Base-by-base conservation (phyloP, 2,113 vertebrate species). In the Sclerurus mexicanus region DNA sequence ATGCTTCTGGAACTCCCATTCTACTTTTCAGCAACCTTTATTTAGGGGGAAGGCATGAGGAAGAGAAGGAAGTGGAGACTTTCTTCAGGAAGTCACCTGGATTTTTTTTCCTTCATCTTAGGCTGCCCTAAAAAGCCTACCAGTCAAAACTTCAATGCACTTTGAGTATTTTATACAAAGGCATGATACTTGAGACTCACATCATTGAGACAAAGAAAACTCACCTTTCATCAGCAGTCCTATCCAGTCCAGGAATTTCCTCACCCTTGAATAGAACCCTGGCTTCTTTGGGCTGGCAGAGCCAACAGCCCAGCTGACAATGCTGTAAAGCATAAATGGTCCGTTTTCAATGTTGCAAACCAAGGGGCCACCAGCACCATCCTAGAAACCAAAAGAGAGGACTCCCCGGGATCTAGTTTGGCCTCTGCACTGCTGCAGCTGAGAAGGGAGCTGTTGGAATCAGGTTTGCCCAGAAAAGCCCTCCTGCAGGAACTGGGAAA, bases 221-320 rank as follows among this genome's bases (percentile, higher is more conserved):
- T 91, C 85, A 89, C 60, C 72, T 95, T 90, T 89, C 25, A 81
- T 83, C 15, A 15, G 62, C 44, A 64, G 55, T 64, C 71, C 30
- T 79, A 93, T 92, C 94, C 88, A 95, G 27, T 28, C 50, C 75
- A 96, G 31, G 66, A 96, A 95, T 72, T 82, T 12, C 7, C 46
- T 87, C 35, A 84, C 25, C 12, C 60, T 90, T 84, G 89, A 69
- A 63, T 17, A 89, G 33, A 87, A 7, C 11, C 46, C 77, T 28
- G 80, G 47, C 68, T 95, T 97, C 74, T 85, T 63, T 23, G 62
- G 20, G 19, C 46, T 55, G 53, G 52, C 74, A 73, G 31, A 78
- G 30, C 75, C 77, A 44, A 74, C 56, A 49, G n/a, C 76, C 84
- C 64, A 89, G 20, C 89, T 96, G 73, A 85, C 58, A 42, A 56